Percentiles rank a stretch among this genome's conserved stretches.
Conservation (phyloP, 2,797 vertebrate genomes). For the Cheirogaleus major region DNA sequence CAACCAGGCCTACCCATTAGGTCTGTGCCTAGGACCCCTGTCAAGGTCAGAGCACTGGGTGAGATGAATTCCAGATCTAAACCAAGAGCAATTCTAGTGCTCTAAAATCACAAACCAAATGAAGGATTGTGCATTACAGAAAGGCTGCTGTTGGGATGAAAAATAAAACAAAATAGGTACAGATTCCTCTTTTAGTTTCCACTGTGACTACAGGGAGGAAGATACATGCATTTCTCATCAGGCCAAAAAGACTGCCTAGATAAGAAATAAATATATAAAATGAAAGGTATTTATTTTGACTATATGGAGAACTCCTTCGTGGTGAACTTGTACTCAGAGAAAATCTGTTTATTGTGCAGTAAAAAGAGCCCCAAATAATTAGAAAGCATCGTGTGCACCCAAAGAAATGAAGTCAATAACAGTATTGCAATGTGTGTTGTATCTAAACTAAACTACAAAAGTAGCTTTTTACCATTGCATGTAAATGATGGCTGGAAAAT, state of each 20-base stretch:
- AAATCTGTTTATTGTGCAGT: conserved; percentile 53
- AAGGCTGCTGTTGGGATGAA: background rate
- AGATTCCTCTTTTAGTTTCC: background rate
- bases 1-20: background rate
- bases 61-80: background rate
- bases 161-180: background rate
- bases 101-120: background rate
- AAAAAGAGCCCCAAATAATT: conserved; percentile 50
- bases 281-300: background rate
- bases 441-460: conserved; percentile 77
- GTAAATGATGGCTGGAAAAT: conserved; percentile 65
- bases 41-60: background rate
- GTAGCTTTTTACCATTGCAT: conserved; percentile 73
- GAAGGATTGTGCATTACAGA: background rate
- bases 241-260: background rate
- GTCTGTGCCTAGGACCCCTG: background rate
- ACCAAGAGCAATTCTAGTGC: background rate
- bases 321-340: background rate
- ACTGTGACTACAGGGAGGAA: background rate
- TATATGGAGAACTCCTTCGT: background rate
- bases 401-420: conserved; percentile 63
- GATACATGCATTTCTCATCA: background rate
- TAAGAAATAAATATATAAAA: conserved; percentile 31
- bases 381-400: background rate
- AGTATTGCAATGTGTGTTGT: conserved; percentile 62